Evolutionary conservation across 2,797 vertebrate genomes (phyloP), one percentile per base, ranked within the genome.

Genomic region (Pangasius mekongensis): DNA sequence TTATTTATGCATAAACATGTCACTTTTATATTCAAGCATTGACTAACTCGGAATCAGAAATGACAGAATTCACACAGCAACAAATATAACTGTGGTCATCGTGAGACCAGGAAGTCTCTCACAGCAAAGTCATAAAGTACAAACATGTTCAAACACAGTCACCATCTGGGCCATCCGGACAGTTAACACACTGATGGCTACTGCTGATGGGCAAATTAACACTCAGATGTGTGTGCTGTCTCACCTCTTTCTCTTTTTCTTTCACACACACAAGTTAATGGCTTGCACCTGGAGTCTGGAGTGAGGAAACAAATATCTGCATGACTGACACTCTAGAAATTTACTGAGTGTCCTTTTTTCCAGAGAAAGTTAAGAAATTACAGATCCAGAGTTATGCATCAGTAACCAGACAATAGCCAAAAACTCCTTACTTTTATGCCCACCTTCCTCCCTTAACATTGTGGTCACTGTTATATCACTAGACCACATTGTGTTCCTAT

Each of bases 171-270:
- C 66, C 47, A 62, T 81, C 83, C 14, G 24, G 83, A 81, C 86
- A 43, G 83, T 92, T 93, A 93, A 92, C 93, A 91, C 86, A 78
- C 92, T 91, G 84, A 92, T 94, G 94, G 92, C 93, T 81, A 67
- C 91, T 91, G 92, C 83, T 93, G 93, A 93, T 89, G 89, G 93
- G 91, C 90, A 92, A 94, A 94, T 96, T 96, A 94, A 92, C 94
- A 93, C 93, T 90, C 89, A 93, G 93, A 94, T 94, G 94, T 94
- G 89, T 90, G 77, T 78, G 82, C 87, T 33, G 87, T 87, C 89
- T 54, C 86, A 90, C 76, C 85, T 92, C 84, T 94, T 93, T 93
- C 94, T 89, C 49, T 78, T 39, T 83, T 73, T 85, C 83, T 85
- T 84, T 76, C 83, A 82, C 83, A 87, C 87, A 90, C 58, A 91